Percentiles rank a stretch among this genome's conserved stretches.
These are phyloP conservation scores for Hyphantria cunea DNA, from an alignment of 1,140 invertebrate species.

Conservation along the genomic window DNA sequence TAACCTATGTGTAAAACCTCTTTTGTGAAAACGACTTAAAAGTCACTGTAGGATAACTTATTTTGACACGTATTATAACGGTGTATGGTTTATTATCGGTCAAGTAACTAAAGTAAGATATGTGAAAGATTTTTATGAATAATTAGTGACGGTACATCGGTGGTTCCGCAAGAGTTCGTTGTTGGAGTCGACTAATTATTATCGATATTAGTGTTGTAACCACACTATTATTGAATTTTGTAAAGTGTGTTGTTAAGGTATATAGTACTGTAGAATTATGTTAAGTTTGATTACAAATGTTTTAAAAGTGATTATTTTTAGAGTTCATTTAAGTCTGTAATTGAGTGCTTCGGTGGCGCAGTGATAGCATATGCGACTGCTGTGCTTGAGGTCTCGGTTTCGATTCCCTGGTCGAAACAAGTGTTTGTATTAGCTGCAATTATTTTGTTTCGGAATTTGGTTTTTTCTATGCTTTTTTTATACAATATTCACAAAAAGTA, in stretches of 20 bases:
- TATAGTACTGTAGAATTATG: too few relatives aligned
- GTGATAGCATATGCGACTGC: too few relatives aligned
- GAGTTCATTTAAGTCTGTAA: too few relatives aligned
- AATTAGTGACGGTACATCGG: constrained; percentile 6
- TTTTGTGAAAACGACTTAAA: neutral
- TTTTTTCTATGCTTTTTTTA: too few relatives aligned
- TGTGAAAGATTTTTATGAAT: neutral
- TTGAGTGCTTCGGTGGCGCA: too few relatives aligned
- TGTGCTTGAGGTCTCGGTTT: too few relatives aligned
- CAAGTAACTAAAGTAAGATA: neutral
- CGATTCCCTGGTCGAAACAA: too few relatives aligned
- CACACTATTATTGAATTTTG: neutral
- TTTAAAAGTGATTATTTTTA: too few relatives aligned
- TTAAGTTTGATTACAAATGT: too few relatives aligned
- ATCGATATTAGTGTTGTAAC: neutral
- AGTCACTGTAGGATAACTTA: neutral
- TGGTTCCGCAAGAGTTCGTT: neutral
- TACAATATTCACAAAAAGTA: too few relatives aligned
- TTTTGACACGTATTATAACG: neutral
- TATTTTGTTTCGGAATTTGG: too few relatives aligned
- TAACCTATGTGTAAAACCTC: neutral
- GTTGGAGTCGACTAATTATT: constrained; percentile 4
- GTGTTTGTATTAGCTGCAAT: too few relatives aligned
- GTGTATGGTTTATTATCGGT: neutral
- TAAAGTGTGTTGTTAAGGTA: neutral